Evolutionary conservation across 1,140 invertebrate species (phyloP), one percentile per base, ranked within the genome.

Genomic region (Ganaspis sp.): DNA sequence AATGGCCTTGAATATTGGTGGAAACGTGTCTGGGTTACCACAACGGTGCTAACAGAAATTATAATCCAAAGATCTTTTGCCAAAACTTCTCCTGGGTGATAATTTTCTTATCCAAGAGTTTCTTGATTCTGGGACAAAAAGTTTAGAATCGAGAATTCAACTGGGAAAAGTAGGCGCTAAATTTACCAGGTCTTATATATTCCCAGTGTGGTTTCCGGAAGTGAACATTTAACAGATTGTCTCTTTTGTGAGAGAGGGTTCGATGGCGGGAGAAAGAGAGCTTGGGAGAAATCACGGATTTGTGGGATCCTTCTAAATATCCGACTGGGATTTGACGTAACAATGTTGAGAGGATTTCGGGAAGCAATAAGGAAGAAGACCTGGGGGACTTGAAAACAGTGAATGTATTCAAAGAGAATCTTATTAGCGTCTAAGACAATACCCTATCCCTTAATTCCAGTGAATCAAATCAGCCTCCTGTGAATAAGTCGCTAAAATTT

Each of bases 41-140:
- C 17, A 49, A 19, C 1, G 19, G 45, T 49, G 70, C 73, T 75
- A 78, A 75, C 73, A 78, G 77, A 78, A 78, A 78, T 78, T 73
- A 79, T 76, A 79, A 76, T 75, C 74, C 74, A 70, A 53, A 73
- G 64, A 79, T 79, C 74, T 79, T 76, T 79, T 79, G 74, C 76
- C 78, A 76, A 76, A 79, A 49, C 49, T 76, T 80, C 58, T 58
- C 21, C 2, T 15, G 26, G 29, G 26, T 34, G 58, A 34, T 34
- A 64, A 64, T 29, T 34, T n/a, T 34, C 19, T 15, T 5, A 49
- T 17, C 19, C n/a, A n/a, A 0, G 45, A 49, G 45, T 49, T 17
- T 3, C 4, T 6, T 34, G 29, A 6, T 34, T 2, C 6, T 34
- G 26, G 26, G 0, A 12, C 12, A 64, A 64, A 29, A 29, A 34